These are phyloP conservation scores for Turritopsis rubra DNA, from an alignment of 30 jellyfish, hydroid and myxozoan species.

Conservation along the genomic window DNA sequence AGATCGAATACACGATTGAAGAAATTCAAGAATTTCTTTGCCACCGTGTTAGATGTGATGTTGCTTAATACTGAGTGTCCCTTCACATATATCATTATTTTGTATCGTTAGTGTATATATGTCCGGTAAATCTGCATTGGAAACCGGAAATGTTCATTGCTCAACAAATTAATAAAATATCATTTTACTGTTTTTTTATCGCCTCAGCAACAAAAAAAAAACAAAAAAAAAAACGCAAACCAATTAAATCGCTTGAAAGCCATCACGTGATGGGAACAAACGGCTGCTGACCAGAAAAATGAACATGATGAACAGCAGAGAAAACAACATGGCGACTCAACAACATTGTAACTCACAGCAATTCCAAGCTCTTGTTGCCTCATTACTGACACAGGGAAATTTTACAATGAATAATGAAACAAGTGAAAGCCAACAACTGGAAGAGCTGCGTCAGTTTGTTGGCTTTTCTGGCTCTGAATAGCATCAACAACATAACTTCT, in stretches of 20 bases:
- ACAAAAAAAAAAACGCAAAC: neutral
- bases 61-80: too few species aligned
- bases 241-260: neutral
- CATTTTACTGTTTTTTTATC: too few species aligned
- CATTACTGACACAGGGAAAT: neutral
- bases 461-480: too few species aligned
- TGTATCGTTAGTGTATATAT: too few species aligned
- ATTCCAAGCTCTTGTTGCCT: neutral
- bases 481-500: neutral
- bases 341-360: neutral
- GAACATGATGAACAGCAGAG: neutral
- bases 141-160: too few species aligned
- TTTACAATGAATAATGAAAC: neutral
- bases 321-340: neutral
- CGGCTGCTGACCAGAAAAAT: neutral
- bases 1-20: too few species aligned
- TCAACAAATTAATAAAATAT: too few species aligned
- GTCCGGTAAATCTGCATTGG: too few species aligned
- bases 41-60: too few species aligned
- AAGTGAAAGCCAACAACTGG: neutral
- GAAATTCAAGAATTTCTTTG: too few species aligned
- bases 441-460: neutral
- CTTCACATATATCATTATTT: too few species aligned
- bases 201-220: too few species aligned
- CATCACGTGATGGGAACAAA: neutral